Base-by-base conservation (phyloP, 1,140 invertebrate species). In the Aphaenogaster floridana region DNA sequence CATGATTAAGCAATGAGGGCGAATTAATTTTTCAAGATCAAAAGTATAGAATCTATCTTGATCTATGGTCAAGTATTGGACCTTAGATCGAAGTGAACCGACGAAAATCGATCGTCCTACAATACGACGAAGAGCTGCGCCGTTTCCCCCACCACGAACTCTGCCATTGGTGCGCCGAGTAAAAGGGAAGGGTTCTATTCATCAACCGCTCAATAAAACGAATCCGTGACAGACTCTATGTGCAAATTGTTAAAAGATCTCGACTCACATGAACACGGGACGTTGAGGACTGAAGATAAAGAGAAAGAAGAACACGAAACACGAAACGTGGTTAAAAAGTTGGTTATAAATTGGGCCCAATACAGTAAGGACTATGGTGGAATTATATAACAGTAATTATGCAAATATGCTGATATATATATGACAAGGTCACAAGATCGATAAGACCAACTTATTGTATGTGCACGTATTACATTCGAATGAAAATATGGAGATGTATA, bases 131-230 rank as follows among this genome's bases (percentile, higher is more conserved):
- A 36, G 48, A 34, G 13, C 17, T 50, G 28, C 28, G 42, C 6
- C 21, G 7, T 74, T 84, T 50, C 54, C 21, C 36, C 42, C 69
- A 84, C 54, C 54, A 42, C 21, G 4, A 8, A 39, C 34, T 21
- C 17, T 76, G 42, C 54, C 9, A 84, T 84, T 84, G 80, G 80
- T 74, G 28, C 69, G 21, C 15, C 54, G 68, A 59, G 28, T 8
- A 48, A 84, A 74, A 61, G 57, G 45, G 54, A 72, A 50, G 69
- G 69, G 66, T 42, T n/a, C 17, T 76, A 34, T 76, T 84, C 80
- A 83, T 83, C 80, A 76, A 71, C 42, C 71, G 80, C 8, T 84
- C 69, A 76, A 83, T 83, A 83, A 84, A 76, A 83, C 28, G 68
- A 83, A 76, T 84, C 28, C 13, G 21, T 17, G 28, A 45, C 54